Evolutionary conservation across 1,140 invertebrate genomes (phyloP).

Genomic region (Babylonia areolata): DNA sequence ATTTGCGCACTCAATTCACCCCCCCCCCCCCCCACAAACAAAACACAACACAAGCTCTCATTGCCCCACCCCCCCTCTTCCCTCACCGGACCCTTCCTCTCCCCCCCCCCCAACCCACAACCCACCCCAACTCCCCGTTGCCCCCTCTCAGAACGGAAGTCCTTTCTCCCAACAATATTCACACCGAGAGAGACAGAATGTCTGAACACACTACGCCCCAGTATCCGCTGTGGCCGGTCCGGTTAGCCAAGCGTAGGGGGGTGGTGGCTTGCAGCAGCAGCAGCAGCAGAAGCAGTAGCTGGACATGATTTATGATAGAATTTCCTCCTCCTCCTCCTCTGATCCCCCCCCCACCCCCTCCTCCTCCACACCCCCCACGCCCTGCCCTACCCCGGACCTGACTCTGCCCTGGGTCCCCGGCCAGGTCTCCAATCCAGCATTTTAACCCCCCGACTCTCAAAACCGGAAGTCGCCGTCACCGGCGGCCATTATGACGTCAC

Average conservation of each 20-base stretch:
- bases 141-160: no score
- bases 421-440: conserved; percentile 29
- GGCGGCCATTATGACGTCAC: conserved; percentile 39
- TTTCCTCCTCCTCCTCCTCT: conserved; percentile 34
- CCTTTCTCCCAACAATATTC: background rate
- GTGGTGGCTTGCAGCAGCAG: background rate
- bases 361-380: conserved; percentile 19
- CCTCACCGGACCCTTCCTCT: background rate
- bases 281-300: background rate
- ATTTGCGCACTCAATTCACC: no score
- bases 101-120: background rate
- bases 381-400: no score
- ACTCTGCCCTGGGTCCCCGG: conserved; percentile 25
- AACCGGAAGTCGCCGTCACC: conserved; percentile 37
- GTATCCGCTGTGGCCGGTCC: background rate
- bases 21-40: no score
- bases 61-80: background rate
- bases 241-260: background rate
- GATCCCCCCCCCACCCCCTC: conserved; percentile 29
- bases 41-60: no score
- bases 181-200: background rate
- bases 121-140: background rate
- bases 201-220: background rate
- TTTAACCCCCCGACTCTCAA: conserved; percentile 32
- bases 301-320: conserved; percentile 40